phyloP scores from a whole-genome alignment of 2,888 invertebrate species.

The Eutolmus rufibarbis region DNA sequence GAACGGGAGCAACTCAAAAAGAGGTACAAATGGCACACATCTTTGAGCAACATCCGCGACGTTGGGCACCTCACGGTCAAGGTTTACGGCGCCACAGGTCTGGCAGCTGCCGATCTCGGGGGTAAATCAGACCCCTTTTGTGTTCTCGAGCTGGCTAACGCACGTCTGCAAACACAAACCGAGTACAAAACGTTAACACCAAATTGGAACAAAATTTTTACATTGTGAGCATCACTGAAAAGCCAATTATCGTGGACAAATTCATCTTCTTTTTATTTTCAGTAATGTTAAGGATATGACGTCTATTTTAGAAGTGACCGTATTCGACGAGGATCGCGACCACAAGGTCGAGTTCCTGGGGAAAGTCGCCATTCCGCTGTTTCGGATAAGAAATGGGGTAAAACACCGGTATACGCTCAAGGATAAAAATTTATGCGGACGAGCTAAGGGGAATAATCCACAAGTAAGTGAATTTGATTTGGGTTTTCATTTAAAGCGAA shows the following conservation, averaged over 20 bases:
- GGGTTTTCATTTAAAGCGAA: neutral
- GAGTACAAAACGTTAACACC: conserved; percentile 97
- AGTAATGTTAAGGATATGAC: conserved; percentile 96
- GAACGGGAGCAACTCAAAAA: conserved; percentile 71
- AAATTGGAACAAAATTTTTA: conserved; percentile 98
- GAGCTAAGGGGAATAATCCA: conserved; percentile 91
- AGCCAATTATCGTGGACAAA: neutral
- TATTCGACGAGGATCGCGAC: conserved; percentile 97
- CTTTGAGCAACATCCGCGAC: conserved; percentile 79
- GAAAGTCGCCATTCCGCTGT: conserved; percentile 85
- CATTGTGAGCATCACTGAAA: conserved; percentile 76
- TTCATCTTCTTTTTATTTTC: neutral
- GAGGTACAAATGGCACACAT: conserved; percentile 67
- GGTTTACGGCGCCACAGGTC: conserved; percentile 83
- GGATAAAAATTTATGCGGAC: conserved; percentile 87
- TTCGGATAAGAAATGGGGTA: conserved; percentile 87
- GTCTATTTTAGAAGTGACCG: conserved; percentile 91
- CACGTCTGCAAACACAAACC: conserved; percentile 95
- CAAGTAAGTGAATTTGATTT: conserved; percentile 63
- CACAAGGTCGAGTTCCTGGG: conserved; percentile 98
- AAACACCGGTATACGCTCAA: conserved; percentile 96
- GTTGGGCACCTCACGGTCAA: conserved; percentile 95
- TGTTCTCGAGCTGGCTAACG: conserved; percentile 93
- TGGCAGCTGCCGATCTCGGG: conserved; percentile 94
- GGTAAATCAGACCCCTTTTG: conserved; percentile 99